Evolutionary conservation across 92 coral and sea anemone genomes (phyloP), one percentile per base, ranked within the genome.

Genomic region (Parazoanthus atlanticus): DNA sequence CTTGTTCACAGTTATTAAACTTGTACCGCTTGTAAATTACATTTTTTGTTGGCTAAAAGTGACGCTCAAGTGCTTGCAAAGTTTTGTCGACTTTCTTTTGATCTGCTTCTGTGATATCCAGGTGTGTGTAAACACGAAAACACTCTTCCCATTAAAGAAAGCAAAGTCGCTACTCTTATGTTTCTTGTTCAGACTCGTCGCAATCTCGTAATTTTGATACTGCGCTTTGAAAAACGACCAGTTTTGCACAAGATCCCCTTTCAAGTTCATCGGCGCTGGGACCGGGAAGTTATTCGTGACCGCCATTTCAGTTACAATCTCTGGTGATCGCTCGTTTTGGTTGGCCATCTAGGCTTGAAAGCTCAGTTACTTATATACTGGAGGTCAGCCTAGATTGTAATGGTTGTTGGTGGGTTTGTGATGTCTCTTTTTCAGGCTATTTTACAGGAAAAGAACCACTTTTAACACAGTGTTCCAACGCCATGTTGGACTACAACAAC

Each of bases 191-290:
- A 38, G 41, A 5, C 41, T 38, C 5, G 41, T 38, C 16, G 80
- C 90, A 32, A 88, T n/a, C 19, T 79, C 86, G 74, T 88, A 88
- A 78, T 88, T 79, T 79, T 88, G 86, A 8, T n/a, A n/a, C n/a
- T n/a, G n/a, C n/a, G n/a, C n/a, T n/a, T n/a, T n/a, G n/a, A n/a
- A n/a, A n/a, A n/a, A n/a, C n/a, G n/a, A n/a, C n/a, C n/a, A n/a
- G n/a, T n/a, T n/a, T n/a, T n/a, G n/a, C n/a, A n/a, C n/a, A n/a
- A n/a, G n/a, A n/a, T n/a, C n/a, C n/a, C n/a, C n/a, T n/a, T n/a
- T n/a, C n/a, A n/a, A n/a, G n/a, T n/a, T n/a, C n/a, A n/a, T n/a
- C n/a, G n/a, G n/a, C n/a, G n/a, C n/a, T n/a, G n/a, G n/a, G n/a
- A n/a, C n/a, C n/a, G n/a, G n/a, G n/a, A n/a, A n/a, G n/a, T n/a